These are phyloP conservation scores for Eupsilia transversa DNA, from an alignment of 2,888 invertebrate species.

Conservation along the genomic window DNA sequence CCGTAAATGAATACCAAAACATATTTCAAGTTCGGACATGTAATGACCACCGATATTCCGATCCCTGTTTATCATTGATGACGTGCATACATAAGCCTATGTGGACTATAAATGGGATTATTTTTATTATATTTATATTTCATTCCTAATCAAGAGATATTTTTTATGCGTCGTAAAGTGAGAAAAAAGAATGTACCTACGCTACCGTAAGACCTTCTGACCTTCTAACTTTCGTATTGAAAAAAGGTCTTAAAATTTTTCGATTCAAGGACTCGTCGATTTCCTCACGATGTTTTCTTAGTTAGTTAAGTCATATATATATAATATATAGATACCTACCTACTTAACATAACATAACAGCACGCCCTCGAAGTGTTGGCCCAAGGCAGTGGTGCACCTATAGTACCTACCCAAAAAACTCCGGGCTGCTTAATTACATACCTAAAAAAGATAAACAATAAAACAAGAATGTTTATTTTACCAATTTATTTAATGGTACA, in stretches of 20 bases:
- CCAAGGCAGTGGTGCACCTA: no score
- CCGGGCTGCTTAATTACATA: not conserved
- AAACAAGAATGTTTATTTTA: constrained; percentile 4
- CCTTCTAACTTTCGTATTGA: not conserved
- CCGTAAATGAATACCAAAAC: no score
- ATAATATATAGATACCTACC: no score
- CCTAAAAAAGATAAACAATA: not conserved
- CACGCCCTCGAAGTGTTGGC: no score
- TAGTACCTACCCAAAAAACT: no score
- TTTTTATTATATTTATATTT: constrained; percentile 23
- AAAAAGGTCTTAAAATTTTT: not conserved
- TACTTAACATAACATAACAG: no score
- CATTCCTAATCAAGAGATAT: constrained; percentile 22
- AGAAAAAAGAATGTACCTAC: not conserved
- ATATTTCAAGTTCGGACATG: no score
- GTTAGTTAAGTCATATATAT: not conserved
- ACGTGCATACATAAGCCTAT: constrained; percentile 27
- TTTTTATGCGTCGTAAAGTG: not conserved
- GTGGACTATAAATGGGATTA: constrained; percentile 35
- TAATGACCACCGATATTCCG: no score
- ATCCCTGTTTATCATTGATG: constrained; percentile 33
- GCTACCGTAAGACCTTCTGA: not conserved
- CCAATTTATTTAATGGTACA: no score
- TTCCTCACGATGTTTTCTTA: not conserved
- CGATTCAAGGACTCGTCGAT: not conserved